Evolutionary conservation across 2,797 vertebrate species (phyloP), one percentile per base, ranked within the genome.

Genomic region (Furcifer pardalis): DNA sequence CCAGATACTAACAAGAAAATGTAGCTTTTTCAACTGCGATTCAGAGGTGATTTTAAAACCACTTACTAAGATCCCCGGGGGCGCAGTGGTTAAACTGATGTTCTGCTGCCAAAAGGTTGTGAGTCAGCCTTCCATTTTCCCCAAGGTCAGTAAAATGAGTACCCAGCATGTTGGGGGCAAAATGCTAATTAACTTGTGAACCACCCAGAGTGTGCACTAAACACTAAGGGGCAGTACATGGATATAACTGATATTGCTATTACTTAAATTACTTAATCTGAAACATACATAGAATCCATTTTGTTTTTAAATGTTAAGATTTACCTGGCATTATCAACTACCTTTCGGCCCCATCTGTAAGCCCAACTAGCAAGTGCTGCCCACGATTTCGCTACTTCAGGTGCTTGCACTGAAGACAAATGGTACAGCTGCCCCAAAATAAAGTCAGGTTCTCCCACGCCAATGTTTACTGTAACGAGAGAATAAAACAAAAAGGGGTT

Each of bases 341-440:
- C 99, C 86, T 99, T 99, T 88, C 99, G 95, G 82, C 99, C 99
- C 99, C 99, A 99, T 92, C 99, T 97, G 65, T 99, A 99, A 4
- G 98, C 97, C 99, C 99, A 99, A 91, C 98, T 99, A 84, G 98
- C 99, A 89, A 99, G 91, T 5, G 98, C 97, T 10, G 99, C 98
- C 99, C 99, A 99, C n/a, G 99, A 98, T 91, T 99, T 99, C 76
- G 98, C 98, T 82, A 99, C 97, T 94, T 99, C 99, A 78, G 98
- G 98, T 82, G 98, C 99, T 89, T 98, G 97, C 66, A 97, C 97
- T 62, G 98, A 98, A 84, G 98, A 99, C 1, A 99, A 96, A 91
- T 99, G 98, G 93, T 99, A 99, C 8, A 99, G 96, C 85, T 99
- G 98, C 40, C 99, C 99, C 91, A 99, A 91, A 84, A 99, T 97